A percentile compares a stretch with the other conserved stretches of the same genome.
phyloP scores from a whole-genome alignment of 30 jellyfish, hydroid and myxozoan species.

The Pseudorhiza aurosa region DNA sequence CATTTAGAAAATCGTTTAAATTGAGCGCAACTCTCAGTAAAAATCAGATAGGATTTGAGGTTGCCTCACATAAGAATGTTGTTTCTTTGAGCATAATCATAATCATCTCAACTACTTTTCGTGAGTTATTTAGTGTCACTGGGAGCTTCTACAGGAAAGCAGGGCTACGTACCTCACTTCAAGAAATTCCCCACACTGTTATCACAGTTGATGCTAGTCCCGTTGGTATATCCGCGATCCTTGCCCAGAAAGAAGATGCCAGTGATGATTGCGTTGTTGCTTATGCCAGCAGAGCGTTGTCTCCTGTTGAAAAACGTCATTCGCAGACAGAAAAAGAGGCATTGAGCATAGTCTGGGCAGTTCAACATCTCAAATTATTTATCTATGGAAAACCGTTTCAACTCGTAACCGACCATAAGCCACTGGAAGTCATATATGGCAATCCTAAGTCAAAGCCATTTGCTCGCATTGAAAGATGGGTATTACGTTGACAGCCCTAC shows the following conservation, averaged over 20 bases:
- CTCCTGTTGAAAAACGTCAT: slow-evolving; percentile 33
- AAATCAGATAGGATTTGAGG: no score
- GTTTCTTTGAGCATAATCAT: no score
- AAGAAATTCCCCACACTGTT: no score
- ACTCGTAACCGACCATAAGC: slow-evolving; percentile 46
- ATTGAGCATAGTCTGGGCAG: slow-evolving; percentile 30
- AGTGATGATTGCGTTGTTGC: slow-evolving; percentile 5
- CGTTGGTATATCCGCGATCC: slow-evolving; percentile 45
- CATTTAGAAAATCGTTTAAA: no score
- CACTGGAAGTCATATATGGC: slow-evolving; percentile 23
- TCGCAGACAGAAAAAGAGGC: slow-evolving; percentile 47
- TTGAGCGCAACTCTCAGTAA: no score
- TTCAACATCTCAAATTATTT: slow-evolving; percentile 20
- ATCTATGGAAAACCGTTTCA: slow-evolving; percentile 21
- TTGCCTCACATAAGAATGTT: no score
- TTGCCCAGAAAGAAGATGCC: not conserved
- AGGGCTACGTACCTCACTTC: no score
- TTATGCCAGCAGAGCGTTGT: slow-evolving; percentile 18
- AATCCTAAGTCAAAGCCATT: slow-evolving; percentile 16
- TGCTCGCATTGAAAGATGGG: slow-evolving; percentile 52
- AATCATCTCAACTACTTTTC: no score
- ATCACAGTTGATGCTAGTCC: slow-evolving; percentile 49
- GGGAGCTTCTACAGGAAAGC: no score
- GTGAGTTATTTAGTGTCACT: no score
- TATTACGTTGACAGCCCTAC: slow-evolving; percentile 35